Percentiles rank a stretch among this genome's conserved stretches.
phyloP scores from a whole-genome alignment of 2,113 vertebrate genomes.

The Phaethon lepturus region DNA sequence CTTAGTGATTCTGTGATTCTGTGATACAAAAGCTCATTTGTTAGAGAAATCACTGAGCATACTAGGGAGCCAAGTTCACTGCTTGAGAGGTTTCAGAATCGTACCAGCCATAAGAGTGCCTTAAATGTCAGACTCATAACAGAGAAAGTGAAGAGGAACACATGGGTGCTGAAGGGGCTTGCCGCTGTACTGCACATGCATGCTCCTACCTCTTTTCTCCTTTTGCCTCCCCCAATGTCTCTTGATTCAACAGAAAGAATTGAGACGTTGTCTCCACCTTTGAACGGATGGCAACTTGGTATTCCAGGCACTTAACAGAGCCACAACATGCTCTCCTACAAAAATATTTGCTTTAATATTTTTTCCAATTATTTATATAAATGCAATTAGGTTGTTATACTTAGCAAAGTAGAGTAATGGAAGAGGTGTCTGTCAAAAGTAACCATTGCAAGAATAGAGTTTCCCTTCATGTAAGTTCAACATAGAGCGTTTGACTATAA shows the following conservation, averaged over 20 bases:
- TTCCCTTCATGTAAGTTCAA: not conserved
- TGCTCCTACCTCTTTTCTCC: not conserved
- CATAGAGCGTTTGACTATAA: accelerated
- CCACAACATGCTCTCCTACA: not conserved
- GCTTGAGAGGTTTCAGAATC: not conserved
- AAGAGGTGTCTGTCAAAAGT: not conserved
- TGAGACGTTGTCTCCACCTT: not conserved
- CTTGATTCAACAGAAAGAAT: not conserved
- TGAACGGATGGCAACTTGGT: not conserved
- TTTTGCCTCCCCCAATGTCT: not conserved
- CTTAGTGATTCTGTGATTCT: too few relatives aligned
- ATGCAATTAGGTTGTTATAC: not conserved
- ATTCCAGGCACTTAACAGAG: not conserved
- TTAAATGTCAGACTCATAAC: not conserved
- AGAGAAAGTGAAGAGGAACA: not conserved
- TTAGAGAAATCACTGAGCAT: not conserved
- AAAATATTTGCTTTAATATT: not conserved
- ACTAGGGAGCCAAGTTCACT: not conserved
- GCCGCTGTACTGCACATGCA: not conserved
- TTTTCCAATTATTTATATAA: not conserved
- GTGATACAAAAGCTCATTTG: not conserved
- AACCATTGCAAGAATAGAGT: not conserved
- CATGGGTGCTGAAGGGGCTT: not conserved
- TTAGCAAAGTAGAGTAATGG: not conserved
- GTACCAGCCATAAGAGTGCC: not conserved